Evolutionary conservation across 2,888 invertebrate species (phyloP).

Genomic region (Agrotis puta): DNA sequence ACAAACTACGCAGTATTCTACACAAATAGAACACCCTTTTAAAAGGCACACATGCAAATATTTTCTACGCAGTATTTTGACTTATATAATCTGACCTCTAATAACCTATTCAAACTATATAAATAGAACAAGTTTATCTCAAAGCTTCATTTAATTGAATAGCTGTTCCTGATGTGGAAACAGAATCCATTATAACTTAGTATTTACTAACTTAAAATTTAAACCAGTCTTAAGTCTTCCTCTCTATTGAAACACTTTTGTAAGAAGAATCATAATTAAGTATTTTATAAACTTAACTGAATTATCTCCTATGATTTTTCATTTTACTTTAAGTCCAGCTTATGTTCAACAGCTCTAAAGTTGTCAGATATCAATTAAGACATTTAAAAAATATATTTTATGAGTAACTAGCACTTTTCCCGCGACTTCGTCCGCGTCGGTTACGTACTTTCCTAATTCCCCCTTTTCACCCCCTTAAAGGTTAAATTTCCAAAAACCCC

Average conservation of each 20-base stretch:
- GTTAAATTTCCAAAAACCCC: too few relatives aligned
- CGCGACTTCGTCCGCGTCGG: too few relatives aligned
- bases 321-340: neutral
- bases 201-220: slow-evolving; percentile 53
- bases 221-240: slow-evolving; percentile 28
- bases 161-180: slow-evolving; percentile 54
- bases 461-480: too few relatives aligned
- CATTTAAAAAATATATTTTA: too few relatives aligned
- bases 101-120: slow-evolving; percentile 6
- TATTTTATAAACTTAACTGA: neutral
- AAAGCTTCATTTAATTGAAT: slow-evolving; percentile 53
- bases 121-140: slow-evolving; percentile 42
- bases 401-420: too few relatives aligned
- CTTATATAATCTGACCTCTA: slow-evolving; percentile 53
- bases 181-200: slow-evolving; percentile 61
- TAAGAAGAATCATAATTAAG: slow-evolving; percentile 13
- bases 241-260: slow-evolving; percentile 40
- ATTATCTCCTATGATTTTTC: neutral
- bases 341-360: too few relatives aligned
- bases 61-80: slow-evolving; percentile 46
- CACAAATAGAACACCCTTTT: neutral
- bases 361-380: neutral
- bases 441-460: too few relatives aligned
- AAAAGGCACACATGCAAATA: neutral
- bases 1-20: slow-evolving; percentile 2